A percentile compares a stretch with the other conserved stretches of the same genome.
Conservation (phyloP, 1,140 invertebrate species). For the Mercenaria mercenaria region DNA sequence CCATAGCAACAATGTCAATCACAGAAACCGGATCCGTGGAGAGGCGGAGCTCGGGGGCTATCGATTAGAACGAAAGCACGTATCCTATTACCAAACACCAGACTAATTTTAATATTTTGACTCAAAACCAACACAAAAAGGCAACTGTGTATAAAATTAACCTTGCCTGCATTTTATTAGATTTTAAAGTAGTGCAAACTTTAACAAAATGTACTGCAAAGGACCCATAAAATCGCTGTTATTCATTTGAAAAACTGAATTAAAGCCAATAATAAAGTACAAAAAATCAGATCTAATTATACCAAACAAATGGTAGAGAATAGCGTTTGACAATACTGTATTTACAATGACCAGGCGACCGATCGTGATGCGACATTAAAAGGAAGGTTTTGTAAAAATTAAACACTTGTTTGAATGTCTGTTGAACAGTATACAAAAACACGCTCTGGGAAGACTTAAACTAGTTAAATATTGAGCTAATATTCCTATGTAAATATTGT, state of each 20-base stretch:
- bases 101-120: conserved; percentile 67
- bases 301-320: not conserved
- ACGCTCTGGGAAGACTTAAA: not conserved
- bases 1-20: conserved; percentile 85
- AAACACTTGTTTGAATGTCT: conserved; percentile 12
- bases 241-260: conserved; percentile 15
- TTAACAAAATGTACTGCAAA: conserved; percentile 36
- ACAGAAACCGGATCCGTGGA: conserved; percentile 79
- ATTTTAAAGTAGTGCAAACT: conserved; percentile 37
- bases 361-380: conserved; percentile 34
- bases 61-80: conserved; percentile 54
- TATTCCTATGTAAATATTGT: conserved; percentile 60
- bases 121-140: conserved; percentile 40
- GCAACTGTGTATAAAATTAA: conserved; percentile 55
- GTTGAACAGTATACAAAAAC: conserved; percentile 30
- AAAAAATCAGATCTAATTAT: conserved; percentile 33
- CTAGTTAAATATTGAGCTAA: conserved; percentile 56
- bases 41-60: conserved; percentile 71
- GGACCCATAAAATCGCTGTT: conserved; percentile 8
- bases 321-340: not conserved
- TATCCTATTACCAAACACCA: conserved; percentile 67
- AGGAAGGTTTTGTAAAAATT: conserved; percentile 15
- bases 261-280: not conserved
- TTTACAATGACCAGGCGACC: conserved; percentile 32
- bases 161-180: conserved; percentile 64